phyloP scores from a whole-genome alignment of 2,797 vertebrate species.

The Petrocephalus sullivani region DNA sequence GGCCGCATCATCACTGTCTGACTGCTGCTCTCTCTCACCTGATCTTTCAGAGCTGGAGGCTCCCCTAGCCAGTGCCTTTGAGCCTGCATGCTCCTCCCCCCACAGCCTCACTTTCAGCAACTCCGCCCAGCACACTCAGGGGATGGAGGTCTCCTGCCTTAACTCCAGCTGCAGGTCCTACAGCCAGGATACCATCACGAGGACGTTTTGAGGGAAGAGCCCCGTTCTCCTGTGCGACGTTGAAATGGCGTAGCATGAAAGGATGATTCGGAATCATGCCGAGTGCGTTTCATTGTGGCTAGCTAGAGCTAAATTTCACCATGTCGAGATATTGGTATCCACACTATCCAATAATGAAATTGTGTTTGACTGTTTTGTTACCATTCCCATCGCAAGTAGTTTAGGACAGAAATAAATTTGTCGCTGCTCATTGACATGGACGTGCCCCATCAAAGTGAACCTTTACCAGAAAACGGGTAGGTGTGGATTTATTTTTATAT shows the following conservation, averaged over 20 bases:
- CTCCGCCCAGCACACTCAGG: neutral
- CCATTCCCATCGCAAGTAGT: neutral
- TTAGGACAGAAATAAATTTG: neutral
- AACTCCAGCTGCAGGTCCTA: neutral
- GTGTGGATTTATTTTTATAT: neutral
- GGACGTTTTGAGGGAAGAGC: neutral
- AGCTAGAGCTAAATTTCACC: no score
- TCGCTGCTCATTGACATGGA: neutral
- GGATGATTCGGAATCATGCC: neutral
- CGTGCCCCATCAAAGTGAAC: neutral
- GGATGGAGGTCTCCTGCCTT: constrained; percentile 8
- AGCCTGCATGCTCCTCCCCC: neutral
- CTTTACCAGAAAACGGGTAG: neutral
- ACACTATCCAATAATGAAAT: neutral
- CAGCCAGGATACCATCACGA: neutral
- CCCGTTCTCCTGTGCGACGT: neutral
- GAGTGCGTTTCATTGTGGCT: no score
- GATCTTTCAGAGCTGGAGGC: neutral
- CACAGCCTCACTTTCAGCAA: neutral
- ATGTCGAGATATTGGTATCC: neutral
- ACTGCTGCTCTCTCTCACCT: neutral
- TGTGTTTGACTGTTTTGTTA: neutral
- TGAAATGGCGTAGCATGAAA: neutral
- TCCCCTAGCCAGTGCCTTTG: neutral
- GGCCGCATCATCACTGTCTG: neutral